Evolutionary conservation across 2,888 invertebrate species (phyloP), one percentile per base, ranked within the genome.

Genomic region (Timema cristinae): DNA sequence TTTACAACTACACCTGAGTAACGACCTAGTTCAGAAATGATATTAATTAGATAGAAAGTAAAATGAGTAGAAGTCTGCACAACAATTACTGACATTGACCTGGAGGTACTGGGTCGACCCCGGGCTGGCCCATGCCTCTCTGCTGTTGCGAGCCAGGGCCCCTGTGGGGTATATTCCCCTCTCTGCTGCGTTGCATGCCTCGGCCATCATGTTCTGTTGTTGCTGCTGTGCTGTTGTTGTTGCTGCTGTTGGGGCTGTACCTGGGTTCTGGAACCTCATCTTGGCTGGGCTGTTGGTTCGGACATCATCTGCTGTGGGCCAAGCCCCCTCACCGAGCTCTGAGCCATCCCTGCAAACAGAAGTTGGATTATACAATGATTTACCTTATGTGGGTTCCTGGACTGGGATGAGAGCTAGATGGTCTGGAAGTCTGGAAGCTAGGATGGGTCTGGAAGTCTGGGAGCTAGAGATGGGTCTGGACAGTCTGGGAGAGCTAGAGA

Each of bases 51-150:
- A 32, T 32, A 32, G 32, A 32, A 2, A 32, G 32, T 32, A 32
- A 32, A 32, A 32, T 32, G 32, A 32, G 32, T 32, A 32, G 32
- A 32, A 32, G 32, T 32, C 32, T 32, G 32, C 32, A 32, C 32
- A 32, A 32, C 32, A 32, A 32, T 32, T 32, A 32, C 32, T 32
- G 32, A 32, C 32, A 32, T 32, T 32, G 75, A 87, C 88, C 84
- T 91, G 91, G 84, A 90, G 87, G 77, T 90, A 90, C 54, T 89
- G 88, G 2, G 88, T 54, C 90, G 83, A 87, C 83, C 71, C 84
- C 86, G 77, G 88, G 85, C 75, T 87, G 88, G 67, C 80, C 81
- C 10, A 67, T 50, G 16, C 68, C 70, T 68, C 73, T 68, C 6
- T 68, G 71, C 7, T 71, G 59, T 11, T 71, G 73, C 6, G 73